phyloP scores from a whole-genome alignment of 2,888 invertebrate genomes.

The Drosophila demipolita region DNA sequence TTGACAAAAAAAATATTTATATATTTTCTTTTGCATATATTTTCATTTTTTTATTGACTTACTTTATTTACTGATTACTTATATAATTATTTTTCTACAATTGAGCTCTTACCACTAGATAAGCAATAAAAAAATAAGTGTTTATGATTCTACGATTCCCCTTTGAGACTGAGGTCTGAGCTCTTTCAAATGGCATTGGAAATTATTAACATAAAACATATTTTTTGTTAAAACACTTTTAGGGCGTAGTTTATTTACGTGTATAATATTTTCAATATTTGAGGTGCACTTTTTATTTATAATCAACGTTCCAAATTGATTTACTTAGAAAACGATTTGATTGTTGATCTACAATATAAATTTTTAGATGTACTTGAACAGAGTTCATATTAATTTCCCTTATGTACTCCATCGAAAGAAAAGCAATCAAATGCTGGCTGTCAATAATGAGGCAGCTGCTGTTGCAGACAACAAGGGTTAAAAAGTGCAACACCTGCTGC shows the following conservation, averaged over 20 bases:
- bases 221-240: not conserved
- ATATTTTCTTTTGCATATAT: not conserved
- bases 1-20: not conserved
- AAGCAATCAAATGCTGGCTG: slow-evolving; percentile 9
- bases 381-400: not conserved
- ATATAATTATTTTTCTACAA: not conserved
- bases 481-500: slow-evolving; percentile 46
- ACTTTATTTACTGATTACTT: not conserved
- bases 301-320: not conserved
- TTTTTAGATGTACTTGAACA: not conserved
- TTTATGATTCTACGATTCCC: not conserved
- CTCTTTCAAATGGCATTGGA: not conserved
- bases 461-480: slow-evolving; percentile 1
- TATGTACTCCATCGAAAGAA: slow-evolving; percentile 1
- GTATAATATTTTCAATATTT: not conserved
- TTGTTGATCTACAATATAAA: not conserved
- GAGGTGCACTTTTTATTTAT: not conserved
- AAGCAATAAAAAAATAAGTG: not conserved
- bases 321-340: not conserved
- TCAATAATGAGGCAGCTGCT: slow-evolving; percentile 21
- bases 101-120: not conserved
- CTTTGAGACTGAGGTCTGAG: not conserved
- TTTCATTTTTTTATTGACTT: not conserved
- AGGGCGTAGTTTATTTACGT: not conserved
- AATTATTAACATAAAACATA: not conserved